A percentile compares a stretch with the other conserved stretches of the same genome.
Conservation (phyloP, 2,797 vertebrate genomes). For the Orientallactaga sibirica region DNA sequence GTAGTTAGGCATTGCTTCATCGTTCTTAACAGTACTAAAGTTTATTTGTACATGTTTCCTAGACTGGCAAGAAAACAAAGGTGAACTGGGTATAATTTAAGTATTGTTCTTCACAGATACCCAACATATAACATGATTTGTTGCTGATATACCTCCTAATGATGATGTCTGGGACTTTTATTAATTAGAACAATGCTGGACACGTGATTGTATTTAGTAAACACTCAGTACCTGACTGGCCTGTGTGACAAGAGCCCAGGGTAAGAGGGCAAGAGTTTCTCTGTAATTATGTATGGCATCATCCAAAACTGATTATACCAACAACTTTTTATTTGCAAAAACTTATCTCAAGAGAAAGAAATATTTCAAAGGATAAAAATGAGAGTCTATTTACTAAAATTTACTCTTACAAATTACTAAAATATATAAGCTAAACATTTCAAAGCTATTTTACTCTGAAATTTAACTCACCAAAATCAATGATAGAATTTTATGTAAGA, state of each 20-base stretch:
- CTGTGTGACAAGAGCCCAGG: background rate
- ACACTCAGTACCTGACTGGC: background rate
- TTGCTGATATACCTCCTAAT: conserved; percentile 23
- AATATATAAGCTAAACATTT: conserved; percentile 35
- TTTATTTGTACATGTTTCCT: background rate
- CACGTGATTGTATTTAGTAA: background rate
- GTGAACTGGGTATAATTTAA: conserved; percentile 1
- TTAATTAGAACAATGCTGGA: background rate
- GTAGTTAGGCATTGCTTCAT: background rate
- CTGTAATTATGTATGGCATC: background rate
- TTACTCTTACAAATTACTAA: conserved; percentile 35
- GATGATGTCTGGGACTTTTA: conserved; percentile 33
- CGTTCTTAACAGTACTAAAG: background rate
- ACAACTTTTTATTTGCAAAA: conserved; percentile 31
- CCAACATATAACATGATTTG: background rate
- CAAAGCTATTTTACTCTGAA: conserved; percentile 31
- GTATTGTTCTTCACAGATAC: background rate
- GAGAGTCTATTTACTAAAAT: background rate
- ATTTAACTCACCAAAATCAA: conserved; percentile 27
- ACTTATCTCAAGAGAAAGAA: conserved; percentile 33
- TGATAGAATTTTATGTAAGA: conserved; percentile 32
- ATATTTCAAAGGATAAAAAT: conserved; percentile 25
- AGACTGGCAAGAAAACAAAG: background rate
- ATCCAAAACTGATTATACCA: background rate
- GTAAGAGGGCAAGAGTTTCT: background rate